Evolutionary conservation across 2,797 vertebrate genomes (phyloP).

Genomic region (Chromis chromis): DNA sequence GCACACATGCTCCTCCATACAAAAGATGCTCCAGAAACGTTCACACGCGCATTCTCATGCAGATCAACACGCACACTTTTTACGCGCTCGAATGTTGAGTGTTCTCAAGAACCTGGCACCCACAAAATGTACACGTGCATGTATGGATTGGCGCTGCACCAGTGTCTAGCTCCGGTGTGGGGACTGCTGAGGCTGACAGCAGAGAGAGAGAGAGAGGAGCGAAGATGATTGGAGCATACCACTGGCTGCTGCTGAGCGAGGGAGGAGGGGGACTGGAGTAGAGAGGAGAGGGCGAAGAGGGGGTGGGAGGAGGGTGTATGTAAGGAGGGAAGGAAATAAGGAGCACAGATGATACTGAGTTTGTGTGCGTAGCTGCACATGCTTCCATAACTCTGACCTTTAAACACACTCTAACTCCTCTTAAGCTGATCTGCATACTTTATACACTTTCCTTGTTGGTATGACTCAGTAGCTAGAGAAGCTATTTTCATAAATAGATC

Average conservation of each 20-base stretch:
- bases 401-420: conserved; percentile 21
- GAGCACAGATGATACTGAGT: conserved; percentile 21
- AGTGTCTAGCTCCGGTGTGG: conserved; percentile 52
- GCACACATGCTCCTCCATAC: conserved; percentile 59
- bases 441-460: conserved; percentile 16
- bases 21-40: conserved; percentile 35
- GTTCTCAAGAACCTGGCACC: conserved; percentile 13
- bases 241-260: conserved; percentile 65
- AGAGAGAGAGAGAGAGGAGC: conserved; percentile 28
- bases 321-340: conserved; percentile 26
- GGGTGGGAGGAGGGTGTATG: conserved; percentile 32
- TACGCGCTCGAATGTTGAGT: conserved; percentile 9
- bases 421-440: conserved; percentile 22
- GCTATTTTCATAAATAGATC: conserved; percentile 34
- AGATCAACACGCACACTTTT: conserved; percentile 17
- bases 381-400: conserved; percentile 35
- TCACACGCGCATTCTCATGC: conserved; percentile 55
- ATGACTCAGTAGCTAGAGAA: conserved; percentile 35
- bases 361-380: conserved; percentile 10
- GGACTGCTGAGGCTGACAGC: conserved; percentile 61
- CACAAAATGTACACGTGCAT: conserved; percentile 36
- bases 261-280: conserved; percentile 51
- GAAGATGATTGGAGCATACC: conserved; percentile 71
- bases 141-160: conserved; percentile 52
- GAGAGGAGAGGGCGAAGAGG: conserved; percentile 25